Base-by-base conservation (phyloP, 2,888 invertebrate species). In the Heliconius ismenius region DNA sequence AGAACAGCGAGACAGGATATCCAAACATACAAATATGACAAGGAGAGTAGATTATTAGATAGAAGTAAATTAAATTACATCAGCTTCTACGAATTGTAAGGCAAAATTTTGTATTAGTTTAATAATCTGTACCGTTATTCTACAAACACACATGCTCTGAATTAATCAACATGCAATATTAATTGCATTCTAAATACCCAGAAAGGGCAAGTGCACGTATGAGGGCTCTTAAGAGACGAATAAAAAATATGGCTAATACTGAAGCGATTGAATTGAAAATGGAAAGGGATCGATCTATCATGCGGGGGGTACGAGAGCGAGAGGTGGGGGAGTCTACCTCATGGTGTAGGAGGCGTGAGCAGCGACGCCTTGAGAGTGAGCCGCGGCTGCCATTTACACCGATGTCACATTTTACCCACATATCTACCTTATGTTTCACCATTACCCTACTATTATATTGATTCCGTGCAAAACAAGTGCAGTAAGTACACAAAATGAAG, bases 321-420 rank as follows among this genome's bases (percentile, higher is more conserved):
- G n/a, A 28, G 21, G 69, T 11, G 18, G 4, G 15, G 43, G 43
- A 63, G 28, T 82, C 89, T 91, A 92, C 91, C 88, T 92, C 91
- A 76, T 88, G 90, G 80, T 88, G 88, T 81, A 90, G 84, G 86
- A 80, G 92, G 85, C 64, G 89, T 81, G 82, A 93, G 87, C 84
- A 92, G 85, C 81, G 89, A 84, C 77, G 88, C 92, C 81, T 89
- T 91, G 81, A 92, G 86, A 83, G 93, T 82, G 82, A 92, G 84
- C 78, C 84, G 89, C 82, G 88, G 82, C 90, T 91, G 90, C 69
- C 75, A 77, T 76, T 49, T 49, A 69, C 69, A 69, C 28, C 49
- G 70, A 32, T 32, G 26, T 58, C 63, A 73, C 15, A 43, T 43
- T 43, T 43, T 43, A 64, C 26, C 43, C 43, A 58, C 7, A 73